Base-by-base conservation (phyloP, 2,113 vertebrate genomes). In the Actenoides lindsayi region DNA sequence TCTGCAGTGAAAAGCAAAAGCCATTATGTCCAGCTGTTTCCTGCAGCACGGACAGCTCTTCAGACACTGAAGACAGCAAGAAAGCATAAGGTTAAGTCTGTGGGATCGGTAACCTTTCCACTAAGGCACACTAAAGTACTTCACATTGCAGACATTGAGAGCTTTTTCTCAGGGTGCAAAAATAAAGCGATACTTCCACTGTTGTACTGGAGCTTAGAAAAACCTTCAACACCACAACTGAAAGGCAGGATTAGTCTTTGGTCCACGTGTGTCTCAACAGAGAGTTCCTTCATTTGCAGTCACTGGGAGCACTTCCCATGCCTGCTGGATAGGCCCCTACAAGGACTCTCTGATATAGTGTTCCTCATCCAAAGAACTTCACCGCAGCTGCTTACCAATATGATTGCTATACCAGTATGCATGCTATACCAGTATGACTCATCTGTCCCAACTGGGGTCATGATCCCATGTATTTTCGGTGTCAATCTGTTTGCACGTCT, bases 211-310 rank as follows among this genome's bases (percentile, higher is more conserved):
- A 67, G 37, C 65, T 85, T 53, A 63, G 65, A 63, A 59, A 87
- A 93, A 27, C 37, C 39, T 82, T n/a, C 42, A 67, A 21, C 15
- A 17, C 23, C 73, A 23, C 35, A 33, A 24, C 16, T 5, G 28
- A 93, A 33, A 82, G n/a, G 27, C 5, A 30, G 12, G 23, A 65
- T 53, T 53, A n/a, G 67, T 24, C 15, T 28, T 31, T 59, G 41
- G 31, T 67, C 19, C 14, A 2, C 0, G 0, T 46, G 33, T 51
- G 39, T 50, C n/a, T 7, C 16, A 5, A 53, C 2, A 59, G 20
- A 65, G 25, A 41, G 25, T 13, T 65, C 31, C 25, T 63, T n/a
- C 16, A 25, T 31, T 56, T 2, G 1, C 5, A 5, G 41, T 44
- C 35, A 21, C 4, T 1, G 1, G 33, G 14, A 89, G 12, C 19